Conservation (phyloP, 2,888 invertebrate species). For the Leptura quadrifasciata region DNA sequence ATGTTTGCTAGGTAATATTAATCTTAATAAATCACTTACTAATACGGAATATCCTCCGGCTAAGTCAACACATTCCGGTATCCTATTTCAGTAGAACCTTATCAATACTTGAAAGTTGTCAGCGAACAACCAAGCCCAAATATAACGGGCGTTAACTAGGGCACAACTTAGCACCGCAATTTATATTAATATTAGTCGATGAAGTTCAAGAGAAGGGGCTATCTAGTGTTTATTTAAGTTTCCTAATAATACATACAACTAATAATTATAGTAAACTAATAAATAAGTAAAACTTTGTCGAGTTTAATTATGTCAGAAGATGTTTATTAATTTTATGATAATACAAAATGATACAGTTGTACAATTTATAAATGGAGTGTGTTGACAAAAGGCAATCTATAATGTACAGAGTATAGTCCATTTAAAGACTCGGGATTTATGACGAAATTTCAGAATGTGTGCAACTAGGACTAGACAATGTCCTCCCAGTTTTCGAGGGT, state of each 20-base stretch:
- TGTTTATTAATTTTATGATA: no score
- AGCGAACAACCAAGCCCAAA: constrained; percentile 16
- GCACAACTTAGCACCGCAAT: constrained; percentile 23
- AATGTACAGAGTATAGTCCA: no score
- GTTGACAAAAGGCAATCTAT: no score
- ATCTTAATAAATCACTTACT: constrained; percentile 24
- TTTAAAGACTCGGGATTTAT: no score
- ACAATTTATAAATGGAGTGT: no score
- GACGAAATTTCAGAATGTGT: no score
- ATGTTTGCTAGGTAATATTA: constrained; percentile 16
- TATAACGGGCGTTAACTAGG: constrained; percentile 6
- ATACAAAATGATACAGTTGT: no score
- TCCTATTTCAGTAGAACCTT: constrained; percentile 23
- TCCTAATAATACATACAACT: background rate
- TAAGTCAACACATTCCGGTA: constrained; percentile 26
- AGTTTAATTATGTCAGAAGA: no score
- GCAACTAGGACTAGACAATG: no score
- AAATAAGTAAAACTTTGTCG: no score
- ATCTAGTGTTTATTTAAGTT: background rate
- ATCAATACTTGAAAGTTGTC: constrained; percentile 33
- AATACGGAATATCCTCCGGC: constrained; percentile 13
- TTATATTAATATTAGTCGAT: background rate
- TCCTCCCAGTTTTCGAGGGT: no score
- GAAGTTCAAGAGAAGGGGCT: background rate
- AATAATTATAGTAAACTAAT: background rate